Base-by-base conservation (phyloP, 2,113 vertebrate genomes). In the Oryzias melastigma region DNA sequence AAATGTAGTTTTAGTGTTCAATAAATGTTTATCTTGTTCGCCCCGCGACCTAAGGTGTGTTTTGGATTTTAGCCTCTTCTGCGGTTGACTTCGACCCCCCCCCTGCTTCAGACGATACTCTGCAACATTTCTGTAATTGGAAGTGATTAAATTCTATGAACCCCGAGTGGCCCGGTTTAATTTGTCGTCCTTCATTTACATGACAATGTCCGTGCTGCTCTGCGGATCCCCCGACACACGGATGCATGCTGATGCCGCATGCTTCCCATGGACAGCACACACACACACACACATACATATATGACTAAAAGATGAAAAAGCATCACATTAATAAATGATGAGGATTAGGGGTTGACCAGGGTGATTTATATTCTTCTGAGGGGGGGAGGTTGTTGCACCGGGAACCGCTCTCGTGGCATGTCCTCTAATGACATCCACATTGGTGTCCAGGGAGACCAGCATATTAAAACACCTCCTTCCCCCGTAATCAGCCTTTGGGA, bases 251-350 rank as follows among this genome's bases (percentile, higher is more conserved):
- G 61, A 70, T 77, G 18, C 0, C 42, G 20, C 61, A 20, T 22
- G 22, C 48, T 17, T 27, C 40, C 29, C 51, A 22, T 5, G 44
- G 35, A 61, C 58, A 40, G 27, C 53, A 8, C 51, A 24, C 29
- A 14, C 46, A n/a, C 5, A 35, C 29, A 24, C 19, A 19, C 3
- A 46, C 55, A 54, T 41, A 6, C 40, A 22, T 6, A 50, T 43
- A 47, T 42, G 27, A 54, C 17, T 58, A 16, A 6, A 22, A 66
- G 57, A 81, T 62, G 54, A 63, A 76, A 35, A 64, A 73, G 7
- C 40, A 5, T 12, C 29, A 24, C 67, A 81, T 84, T 76, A 87
- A 88, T 85, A 81, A 84, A 76, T 85, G 59, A 87, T 81, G 58
- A 75, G 77, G 69, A 77, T 82, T 70, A 67, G 74, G 74, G 70